Conservation (phyloP, 2,113 vertebrate species). For the Indri indri region DNA sequence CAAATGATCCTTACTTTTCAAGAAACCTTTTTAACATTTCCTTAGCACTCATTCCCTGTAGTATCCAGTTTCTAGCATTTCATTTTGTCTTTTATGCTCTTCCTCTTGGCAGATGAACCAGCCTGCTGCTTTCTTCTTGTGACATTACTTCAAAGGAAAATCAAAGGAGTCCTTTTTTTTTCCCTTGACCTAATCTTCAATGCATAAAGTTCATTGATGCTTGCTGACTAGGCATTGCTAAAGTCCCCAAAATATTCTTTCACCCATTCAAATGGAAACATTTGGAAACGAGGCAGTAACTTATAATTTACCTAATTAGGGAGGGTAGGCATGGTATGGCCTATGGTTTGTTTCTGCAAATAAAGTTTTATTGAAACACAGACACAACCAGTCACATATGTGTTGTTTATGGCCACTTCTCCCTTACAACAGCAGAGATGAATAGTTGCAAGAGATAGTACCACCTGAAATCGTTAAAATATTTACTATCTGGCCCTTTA, state of each 20-base stretch:
- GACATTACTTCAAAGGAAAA: constrained; percentile 68
- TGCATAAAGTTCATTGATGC: constrained; percentile 27
- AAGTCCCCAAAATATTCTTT: background rate
- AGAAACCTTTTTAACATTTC: constrained; percentile 67
- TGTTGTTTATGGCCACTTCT: background rate
- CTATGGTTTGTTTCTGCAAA: background rate
- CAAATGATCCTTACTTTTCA: constrained; percentile 65
- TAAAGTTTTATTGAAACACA: constrained; percentile 55
- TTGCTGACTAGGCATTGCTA: background rate
- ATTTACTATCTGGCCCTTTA: background rate
- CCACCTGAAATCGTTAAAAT: background rate
- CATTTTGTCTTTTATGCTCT: constrained; percentile 68
- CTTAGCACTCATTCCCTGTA: constrained; percentile 55
- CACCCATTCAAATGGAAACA: background rate
- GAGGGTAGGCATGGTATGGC: background rate
- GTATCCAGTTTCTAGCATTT: constrained; percentile 71
- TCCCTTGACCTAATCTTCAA: constrained; percentile 59
- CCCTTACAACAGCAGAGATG: background rate
- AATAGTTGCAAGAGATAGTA: background rate
- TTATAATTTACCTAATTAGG: background rate
- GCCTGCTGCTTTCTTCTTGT: constrained; percentile 54
- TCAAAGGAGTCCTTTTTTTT: constrained; percentile 62
- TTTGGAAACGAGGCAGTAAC: background rate
- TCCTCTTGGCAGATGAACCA: constrained; percentile 62
- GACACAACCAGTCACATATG: background rate